Evolutionary conservation across 1,140 invertebrate genomes (phyloP).

Genomic region (Carposina sasakii): DNA sequence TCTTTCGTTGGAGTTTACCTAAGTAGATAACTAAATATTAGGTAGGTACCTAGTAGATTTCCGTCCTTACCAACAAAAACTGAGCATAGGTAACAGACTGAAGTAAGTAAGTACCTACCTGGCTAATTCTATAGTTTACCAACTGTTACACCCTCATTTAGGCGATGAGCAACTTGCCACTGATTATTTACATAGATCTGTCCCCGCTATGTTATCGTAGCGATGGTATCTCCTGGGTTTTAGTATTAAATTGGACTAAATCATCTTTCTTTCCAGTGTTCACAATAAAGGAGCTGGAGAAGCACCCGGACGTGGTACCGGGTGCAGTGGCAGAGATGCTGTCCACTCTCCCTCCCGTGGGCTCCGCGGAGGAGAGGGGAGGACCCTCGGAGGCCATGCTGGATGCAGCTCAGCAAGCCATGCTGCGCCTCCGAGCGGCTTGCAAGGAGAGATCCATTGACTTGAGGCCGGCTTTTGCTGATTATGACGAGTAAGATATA

Average conservation of each 20-base stretch:
- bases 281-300: slow-evolving; percentile 78
- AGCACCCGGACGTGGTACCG: slow-evolving; percentile 71
- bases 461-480: slow-evolving; percentile 77
- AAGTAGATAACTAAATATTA: too few species aligned
- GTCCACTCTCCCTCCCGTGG: slow-evolving; percentile 29
- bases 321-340: slow-evolving; percentile 34
- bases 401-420: slow-evolving; percentile 34
- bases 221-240: too few species aligned
- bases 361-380: slow-evolving; percentile 34
- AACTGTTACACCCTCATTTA: too few species aligned
- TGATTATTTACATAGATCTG: too few species aligned
- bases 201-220: too few species aligned
- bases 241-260: too few species aligned
- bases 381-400: slow-evolving; percentile 20
- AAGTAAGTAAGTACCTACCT: background rate
- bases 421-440: slow-evolving; percentile 45
- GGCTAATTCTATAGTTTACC: background rate
- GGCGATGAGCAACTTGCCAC: too few species aligned
- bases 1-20: too few species aligned
- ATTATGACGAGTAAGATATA: slow-evolving; percentile 76
- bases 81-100: background rate
- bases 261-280: slow-evolving; percentile 74
- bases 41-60: too few species aligned
- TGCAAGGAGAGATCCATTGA: slow-evolving; percentile 61
- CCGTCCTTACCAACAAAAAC: background rate